A percentile compares a stretch with the other conserved stretches of the same genome.
Evolutionary conservation across 1,140 invertebrate species (phyloP).

Genomic region (Brachionus paranguensis): DNA sequence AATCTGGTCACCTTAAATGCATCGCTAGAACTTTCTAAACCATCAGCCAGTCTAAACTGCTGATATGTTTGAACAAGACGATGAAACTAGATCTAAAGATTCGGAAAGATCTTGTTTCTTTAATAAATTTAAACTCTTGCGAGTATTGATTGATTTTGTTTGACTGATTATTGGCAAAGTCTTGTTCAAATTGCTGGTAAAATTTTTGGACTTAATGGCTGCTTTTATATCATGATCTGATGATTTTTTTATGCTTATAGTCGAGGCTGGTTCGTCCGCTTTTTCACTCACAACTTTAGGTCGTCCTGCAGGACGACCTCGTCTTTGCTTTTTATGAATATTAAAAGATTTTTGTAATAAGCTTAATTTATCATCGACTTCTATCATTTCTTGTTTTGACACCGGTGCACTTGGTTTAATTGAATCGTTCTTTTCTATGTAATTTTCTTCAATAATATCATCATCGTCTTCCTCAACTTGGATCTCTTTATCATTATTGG

Average conservation of each 20-base stretch:
- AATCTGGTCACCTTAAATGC: neutral
- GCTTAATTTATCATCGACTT: neutral
- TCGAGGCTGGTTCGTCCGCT: neutral
- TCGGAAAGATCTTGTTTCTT: neutral
- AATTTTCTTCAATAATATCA: conserved; percentile 16
- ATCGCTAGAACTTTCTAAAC: neutral
- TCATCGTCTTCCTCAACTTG: neutral
- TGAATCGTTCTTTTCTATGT: neutral
- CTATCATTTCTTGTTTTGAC: neutral
- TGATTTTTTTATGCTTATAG: conserved; percentile 12
- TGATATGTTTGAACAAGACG: neutral
- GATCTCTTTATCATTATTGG: neutral
- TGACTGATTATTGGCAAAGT: neutral
- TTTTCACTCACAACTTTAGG: conserved; percentile 21
- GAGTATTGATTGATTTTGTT: neutral
- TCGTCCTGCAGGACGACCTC: neutral
- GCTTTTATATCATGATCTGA: neutral
- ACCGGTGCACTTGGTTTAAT: neutral
- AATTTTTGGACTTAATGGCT: neutral
- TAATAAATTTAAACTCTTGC: neutral
- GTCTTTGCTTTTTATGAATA: neutral
- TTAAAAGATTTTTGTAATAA: neutral
- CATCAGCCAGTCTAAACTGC: neutral
- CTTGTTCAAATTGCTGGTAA: neutral
- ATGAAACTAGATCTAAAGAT: neutral